A percentile compares a stretch with the other conserved stretches of the same genome.
These are phyloP conservation scores for Philopedon plagiatum DNA, from an alignment of 2,888 invertebrate genomes.

Conservation along the genomic window DNA sequence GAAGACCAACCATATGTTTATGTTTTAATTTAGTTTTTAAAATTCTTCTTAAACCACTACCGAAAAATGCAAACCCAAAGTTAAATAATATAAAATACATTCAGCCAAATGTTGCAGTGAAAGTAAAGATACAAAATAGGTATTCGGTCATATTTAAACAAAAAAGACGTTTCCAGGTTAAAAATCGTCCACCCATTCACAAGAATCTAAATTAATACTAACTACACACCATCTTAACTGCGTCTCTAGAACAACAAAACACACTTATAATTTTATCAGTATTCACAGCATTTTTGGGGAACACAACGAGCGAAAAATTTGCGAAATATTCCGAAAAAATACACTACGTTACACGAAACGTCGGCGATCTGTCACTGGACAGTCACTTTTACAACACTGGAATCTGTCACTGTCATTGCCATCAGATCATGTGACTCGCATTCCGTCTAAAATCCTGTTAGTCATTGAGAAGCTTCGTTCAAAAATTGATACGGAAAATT, in stretches of 20 bases:
- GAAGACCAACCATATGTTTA: background rate
- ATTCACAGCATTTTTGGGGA: background rate
- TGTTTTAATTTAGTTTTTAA: background rate
- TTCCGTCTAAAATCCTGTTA: background rate
- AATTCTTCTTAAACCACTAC: too few species aligned
- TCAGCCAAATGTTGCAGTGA: background rate
- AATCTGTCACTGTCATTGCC: constrained; percentile 12
- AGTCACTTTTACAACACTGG: background rate
- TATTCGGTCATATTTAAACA: background rate
- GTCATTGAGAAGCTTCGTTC: background rate
- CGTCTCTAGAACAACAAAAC: background rate
- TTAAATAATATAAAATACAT: too few species aligned
- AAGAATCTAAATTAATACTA: background rate
- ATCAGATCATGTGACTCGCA: background rate
- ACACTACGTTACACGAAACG: background rate
- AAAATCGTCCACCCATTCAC: constrained; percentile 5
- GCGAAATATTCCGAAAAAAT: background rate
- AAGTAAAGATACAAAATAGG: background rate
- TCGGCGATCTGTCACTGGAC: background rate
- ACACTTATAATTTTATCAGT: background rate
- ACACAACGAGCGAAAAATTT: background rate
- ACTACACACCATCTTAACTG: constrained; percentile 16
- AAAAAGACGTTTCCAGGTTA: constrained; percentile 2
- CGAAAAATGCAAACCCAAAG: too few species aligned
- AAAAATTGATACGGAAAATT: background rate